Evolutionary conservation across 2,113 vertebrate species (phyloP).

Genomic region (Rhizomys pruinosus): DNA sequence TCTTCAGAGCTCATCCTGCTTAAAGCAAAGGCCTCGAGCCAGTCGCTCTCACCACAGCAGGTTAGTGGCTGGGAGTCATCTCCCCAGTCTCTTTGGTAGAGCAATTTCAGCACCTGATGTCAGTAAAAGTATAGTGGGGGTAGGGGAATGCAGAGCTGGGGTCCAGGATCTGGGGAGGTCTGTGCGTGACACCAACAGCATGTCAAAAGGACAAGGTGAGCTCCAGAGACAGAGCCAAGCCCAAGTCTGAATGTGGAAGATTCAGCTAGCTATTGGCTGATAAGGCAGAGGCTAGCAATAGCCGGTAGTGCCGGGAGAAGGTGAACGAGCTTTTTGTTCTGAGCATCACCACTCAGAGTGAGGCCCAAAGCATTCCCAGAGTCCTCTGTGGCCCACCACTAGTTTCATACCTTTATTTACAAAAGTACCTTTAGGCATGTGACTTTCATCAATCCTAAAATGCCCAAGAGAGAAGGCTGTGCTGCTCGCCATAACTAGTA

Average conservation of each 20-base stretch:
- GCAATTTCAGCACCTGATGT: too few species aligned
- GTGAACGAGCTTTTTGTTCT: neutral
- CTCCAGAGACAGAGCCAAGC: neutral
- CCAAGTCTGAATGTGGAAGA: neutral
- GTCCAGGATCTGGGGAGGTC: neutral
- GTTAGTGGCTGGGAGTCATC: neutral
- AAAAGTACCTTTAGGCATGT: neutral
- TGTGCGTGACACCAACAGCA: neutral
- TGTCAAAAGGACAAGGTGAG: neutral
- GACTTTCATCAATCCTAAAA: neutral
- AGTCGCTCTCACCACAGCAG: rapidly evolving
- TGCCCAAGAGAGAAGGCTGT: too few species aligned
- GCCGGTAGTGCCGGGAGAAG: too few species aligned
- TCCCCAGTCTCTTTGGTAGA: neutral
- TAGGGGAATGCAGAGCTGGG: rapidly evolving
- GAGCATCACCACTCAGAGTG: neutral
- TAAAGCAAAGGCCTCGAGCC: neutral
- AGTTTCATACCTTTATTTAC: neutral
- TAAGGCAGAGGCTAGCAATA: neutral
- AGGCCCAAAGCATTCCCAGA: too few species aligned
- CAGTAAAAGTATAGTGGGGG: neutral
- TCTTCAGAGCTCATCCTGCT: neutral
- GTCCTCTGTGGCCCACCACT: too few species aligned
- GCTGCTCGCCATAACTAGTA: neutral
- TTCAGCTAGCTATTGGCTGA: neutral